Base-by-base conservation (phyloP, 2,888 invertebrate genomes). In the Chesias legatella region DNA sequence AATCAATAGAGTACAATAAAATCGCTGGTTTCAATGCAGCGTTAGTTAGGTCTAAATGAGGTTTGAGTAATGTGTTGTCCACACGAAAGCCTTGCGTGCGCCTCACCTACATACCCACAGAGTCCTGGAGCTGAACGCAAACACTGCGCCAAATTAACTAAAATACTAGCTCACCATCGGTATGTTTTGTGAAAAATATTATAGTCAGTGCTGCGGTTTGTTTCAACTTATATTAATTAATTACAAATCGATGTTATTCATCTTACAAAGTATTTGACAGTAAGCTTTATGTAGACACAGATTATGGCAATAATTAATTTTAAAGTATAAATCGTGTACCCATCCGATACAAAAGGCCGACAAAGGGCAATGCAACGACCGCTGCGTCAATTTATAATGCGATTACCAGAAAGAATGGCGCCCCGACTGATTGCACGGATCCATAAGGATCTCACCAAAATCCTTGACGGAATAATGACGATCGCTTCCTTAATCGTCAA, bases 1-100 rank as follows among this genome's bases (percentile, higher is more conserved):
- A 84, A 81, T 84, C 86, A 86, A 86, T 85, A 84, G 75, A 76
- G 71, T 73, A 83, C 81, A 81, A 83, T 85, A 85, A 85, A 83
- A 83, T 81, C 68, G 73, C 70, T 76, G 72, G 79, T 74, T 79
- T 80, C 80, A 83, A 83, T 82, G 81, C 81, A 65, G 64, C 70
- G 72, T n/a, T 76, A 77, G 84, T 82, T 82, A 80, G 73, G 64
- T 78, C 77, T 81, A 86, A 88, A 88, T 85, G 88, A 88, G 84
- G 76, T 73, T 78, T 85, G 86, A 88, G 81, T 88, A 82, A 88
- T 86, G 85, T 71, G 58, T 57, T 53, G 61, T 48, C 57, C 67
- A 76, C 84, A 86, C 85, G 85, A 80, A 78, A 63, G 70, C 61
- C 55, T 82, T 60, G 82, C 84, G 84, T 83, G 61, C 59, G 55